phyloP scores from a whole-genome alignment of 2,797 vertebrate genomes.

The Acrossocheilus wenchowensis region DNA sequence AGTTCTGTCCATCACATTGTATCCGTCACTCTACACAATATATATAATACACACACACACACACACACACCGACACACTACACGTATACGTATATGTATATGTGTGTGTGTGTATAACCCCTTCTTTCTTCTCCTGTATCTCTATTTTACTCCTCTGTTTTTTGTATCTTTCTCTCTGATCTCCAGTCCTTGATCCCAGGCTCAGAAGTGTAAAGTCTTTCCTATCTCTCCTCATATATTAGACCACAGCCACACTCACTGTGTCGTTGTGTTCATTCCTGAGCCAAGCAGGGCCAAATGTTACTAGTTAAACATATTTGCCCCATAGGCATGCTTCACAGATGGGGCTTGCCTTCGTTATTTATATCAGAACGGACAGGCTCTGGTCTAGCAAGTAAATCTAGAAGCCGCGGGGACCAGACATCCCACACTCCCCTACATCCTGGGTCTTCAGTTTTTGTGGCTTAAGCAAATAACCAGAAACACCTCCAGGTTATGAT shows the following conservation, averaged over 20 bases:
- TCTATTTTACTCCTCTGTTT: not conserved
- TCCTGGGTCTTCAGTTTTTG: constrained; percentile 52
- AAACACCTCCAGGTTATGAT: constrained; percentile 50
- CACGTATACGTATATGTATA: too few species aligned
- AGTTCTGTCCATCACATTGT: not conserved
- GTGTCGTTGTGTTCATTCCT: constrained; percentile 39
- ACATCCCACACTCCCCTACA: constrained; percentile 50
- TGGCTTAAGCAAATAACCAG: constrained; percentile 49
- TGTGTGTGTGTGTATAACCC: not conserved
- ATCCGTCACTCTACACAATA: not conserved
- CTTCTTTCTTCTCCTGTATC: not conserved
- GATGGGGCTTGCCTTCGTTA: constrained; percentile 40
- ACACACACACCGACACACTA: too few species aligned
- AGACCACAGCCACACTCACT: constrained; percentile 32
- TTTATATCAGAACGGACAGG: constrained; percentile 62
- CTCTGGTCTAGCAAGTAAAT: constrained; percentile 63
- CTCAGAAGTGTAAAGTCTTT: constrained; percentile 40
- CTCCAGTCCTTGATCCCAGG: not conserved
- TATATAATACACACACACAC: too few species aligned
- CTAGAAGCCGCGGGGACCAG: constrained; percentile 56
- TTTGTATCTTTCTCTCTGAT: constrained; percentile 1
- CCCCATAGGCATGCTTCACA: constrained; percentile 50
- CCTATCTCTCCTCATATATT: constrained; percentile 29
- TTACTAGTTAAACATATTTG: constrained; percentile 55
- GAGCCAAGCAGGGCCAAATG: constrained; percentile 37